A percentile compares a stretch with the other conserved stretches of the same genome.
These are phyloP conservation scores for Pissodes strobi DNA, from an alignment of 1,140 invertebrate species.

Conservation along the genomic window DNA sequence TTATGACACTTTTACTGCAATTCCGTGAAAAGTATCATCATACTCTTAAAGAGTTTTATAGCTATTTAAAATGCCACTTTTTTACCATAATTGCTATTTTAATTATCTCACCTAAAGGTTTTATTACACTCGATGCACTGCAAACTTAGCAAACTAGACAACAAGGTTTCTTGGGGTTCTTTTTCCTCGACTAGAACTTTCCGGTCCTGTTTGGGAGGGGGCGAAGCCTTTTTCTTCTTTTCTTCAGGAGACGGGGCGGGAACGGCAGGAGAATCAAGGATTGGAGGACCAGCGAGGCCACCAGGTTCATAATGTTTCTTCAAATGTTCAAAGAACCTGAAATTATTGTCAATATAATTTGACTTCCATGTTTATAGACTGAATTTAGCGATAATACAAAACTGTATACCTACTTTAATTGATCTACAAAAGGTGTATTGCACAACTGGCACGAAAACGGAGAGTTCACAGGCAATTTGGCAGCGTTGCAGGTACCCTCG, in stretches of 20 bases:
- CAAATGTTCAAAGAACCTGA: constrained; percentile 76
- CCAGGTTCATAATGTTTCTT: constrained; percentile 77
- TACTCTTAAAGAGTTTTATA: too few species aligned
- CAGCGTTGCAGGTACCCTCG: constrained; percentile 49
- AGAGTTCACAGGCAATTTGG: constrained; percentile 43
- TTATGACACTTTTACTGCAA: too few species aligned
- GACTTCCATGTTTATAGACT: not conserved
- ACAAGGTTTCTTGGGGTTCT: constrained; percentile 45
- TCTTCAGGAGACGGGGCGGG: constrained; percentile 12
- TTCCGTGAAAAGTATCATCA: not conserved
- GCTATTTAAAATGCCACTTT: too few species aligned
- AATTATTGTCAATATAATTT: constrained; percentile 10
- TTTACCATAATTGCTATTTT: too few species aligned
- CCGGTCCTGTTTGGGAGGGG: constrained; percentile 39
- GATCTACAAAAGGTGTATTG: constrained; percentile 65
- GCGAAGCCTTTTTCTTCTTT: constrained; percentile 16
- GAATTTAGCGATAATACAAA: not conserved
- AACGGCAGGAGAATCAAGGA: not conserved
- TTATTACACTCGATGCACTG: constrained; percentile 67
- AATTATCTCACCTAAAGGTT: constrained; percentile 60
- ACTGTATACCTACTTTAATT: constrained; percentile 58
- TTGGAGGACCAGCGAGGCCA: constrained; percentile 3
- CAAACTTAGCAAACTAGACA: constrained; percentile 51
- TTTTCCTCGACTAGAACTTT: constrained; percentile 25
- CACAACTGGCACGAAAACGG: constrained; percentile 72